Evolutionary conservation across 2,113 vertebrate species (phyloP).

Genomic region (Mohoua ochrocephala): DNA sequence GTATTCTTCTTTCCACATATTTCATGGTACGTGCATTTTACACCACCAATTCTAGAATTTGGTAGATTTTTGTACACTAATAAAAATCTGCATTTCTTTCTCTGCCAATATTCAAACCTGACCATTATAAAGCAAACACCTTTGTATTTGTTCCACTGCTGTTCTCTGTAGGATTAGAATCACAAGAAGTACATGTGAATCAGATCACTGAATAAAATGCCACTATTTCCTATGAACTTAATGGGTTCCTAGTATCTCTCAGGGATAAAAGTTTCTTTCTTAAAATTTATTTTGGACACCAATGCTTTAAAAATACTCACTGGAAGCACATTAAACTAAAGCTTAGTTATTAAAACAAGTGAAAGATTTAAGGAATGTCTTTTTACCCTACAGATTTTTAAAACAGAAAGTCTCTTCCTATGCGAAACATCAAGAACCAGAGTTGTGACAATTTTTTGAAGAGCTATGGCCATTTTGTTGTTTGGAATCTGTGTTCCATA

Average conservation of each 20-base stretch:
- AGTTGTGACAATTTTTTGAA: not conserved
- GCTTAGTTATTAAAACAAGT: not conserved
- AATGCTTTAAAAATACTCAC: not conserved
- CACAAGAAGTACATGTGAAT: not conserved
- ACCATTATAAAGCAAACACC: not conserved
- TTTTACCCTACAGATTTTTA: not conserved
- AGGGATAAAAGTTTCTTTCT: not conserved
- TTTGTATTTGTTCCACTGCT: not conserved
- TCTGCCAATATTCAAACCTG: not conserved
- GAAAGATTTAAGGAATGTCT: not conserved
- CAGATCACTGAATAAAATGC: not conserved
- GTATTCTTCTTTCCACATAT: not conserved
- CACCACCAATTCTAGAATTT: not conserved
- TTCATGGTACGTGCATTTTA: not conserved
- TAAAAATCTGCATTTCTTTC: not conserved
- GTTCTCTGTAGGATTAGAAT: not conserved
- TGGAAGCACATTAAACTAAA: not conserved
- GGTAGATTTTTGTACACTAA: not conserved
- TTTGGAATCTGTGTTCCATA: not conserved
- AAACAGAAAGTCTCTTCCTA: not conserved
- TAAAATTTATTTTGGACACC: not conserved
- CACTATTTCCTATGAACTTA: not conserved
- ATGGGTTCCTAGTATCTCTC: not conserved
- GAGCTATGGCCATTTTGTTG: not conserved
- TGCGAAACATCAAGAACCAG: not conserved